A percentile compares a stretch with the other conserved stretches of the same genome.
These are phyloP conservation scores for Philypnodon macrostomus DNA, from an alignment of 2,797 vertebrate genomes.

Conservation along the genomic window DNA sequence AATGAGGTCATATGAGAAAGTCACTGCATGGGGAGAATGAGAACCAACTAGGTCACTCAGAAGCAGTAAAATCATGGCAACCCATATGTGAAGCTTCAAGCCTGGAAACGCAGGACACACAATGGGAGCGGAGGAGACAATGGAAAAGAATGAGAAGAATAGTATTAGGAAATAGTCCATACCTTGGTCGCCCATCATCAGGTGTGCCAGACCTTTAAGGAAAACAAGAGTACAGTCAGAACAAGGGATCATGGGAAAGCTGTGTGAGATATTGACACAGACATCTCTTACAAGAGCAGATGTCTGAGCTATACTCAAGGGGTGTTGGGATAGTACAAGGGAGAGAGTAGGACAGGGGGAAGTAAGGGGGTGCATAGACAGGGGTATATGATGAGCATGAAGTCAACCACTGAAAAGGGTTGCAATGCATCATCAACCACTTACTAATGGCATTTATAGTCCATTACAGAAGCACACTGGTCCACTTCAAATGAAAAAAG, in stretches of 20 bases:
- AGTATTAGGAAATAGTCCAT: constrained; percentile 95
- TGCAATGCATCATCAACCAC: constrained; percentile 85
- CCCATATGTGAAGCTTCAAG: constrained; percentile 59
- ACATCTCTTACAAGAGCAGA: constrained; percentile 83
- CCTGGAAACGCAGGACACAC: constrained; percentile 40
- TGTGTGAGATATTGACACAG: constrained; percentile 84
- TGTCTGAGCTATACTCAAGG: constrained; percentile 76
- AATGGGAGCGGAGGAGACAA: constrained; percentile 46
- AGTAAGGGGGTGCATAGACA: constrained; percentile 57
- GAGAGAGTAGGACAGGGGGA: constrained; percentile 51
- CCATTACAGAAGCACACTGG: constrained; percentile 11
- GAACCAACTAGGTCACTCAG: constrained; percentile 58
- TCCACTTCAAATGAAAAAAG: constrained; percentile 18
- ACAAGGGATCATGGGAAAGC: constrained; percentile 91
- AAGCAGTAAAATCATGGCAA: constrained; percentile 67
- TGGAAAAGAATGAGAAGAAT: constrained; percentile 78
- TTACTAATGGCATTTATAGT: constrained; percentile 47
- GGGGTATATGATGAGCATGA: constrained; percentile 82
- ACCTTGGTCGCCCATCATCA: constrained; percentile 99
- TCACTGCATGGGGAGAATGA: constrained; percentile 18
- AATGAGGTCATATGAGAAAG: constrained; percentile 37
- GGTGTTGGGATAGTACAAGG: constrained; percentile 30
- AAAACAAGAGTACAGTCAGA: constrained; percentile 99
- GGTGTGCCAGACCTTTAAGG: constrained; percentile 99
- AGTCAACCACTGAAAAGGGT: constrained; percentile 77